phyloP scores from a whole-genome alignment of 2,797 vertebrate genomes.

The Enteromius thamalakanensis region DNA sequence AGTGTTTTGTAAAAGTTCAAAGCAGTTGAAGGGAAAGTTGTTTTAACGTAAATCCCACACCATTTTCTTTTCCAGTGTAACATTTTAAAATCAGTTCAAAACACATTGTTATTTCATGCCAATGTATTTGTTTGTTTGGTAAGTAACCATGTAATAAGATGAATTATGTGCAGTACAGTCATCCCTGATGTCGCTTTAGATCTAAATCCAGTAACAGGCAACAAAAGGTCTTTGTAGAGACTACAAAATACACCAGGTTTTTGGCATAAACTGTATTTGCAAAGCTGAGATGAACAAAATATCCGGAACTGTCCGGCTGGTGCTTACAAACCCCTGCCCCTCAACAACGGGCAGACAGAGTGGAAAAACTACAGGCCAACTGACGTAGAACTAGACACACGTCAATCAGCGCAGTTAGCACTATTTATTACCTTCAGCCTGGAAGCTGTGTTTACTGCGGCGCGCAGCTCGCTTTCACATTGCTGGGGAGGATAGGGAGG shows the following conservation, averaged over 20 bases:
- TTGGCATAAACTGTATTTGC: conserved; percentile 23
- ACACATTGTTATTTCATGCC: not conserved
- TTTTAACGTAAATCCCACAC: not conserved
- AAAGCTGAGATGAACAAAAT: conserved; percentile 23
- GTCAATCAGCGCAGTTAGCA: conserved; percentile 70
- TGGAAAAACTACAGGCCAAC: conserved; percentile 63
- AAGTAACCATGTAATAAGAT: not conserved
- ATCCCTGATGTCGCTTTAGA: conserved; percentile 1
- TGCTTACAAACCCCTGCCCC: conserved; percentile 52
- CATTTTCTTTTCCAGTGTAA: not conserved
- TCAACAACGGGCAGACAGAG: conserved; percentile 62
- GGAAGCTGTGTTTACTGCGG: conserved; percentile 49
- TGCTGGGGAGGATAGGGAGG: conserved; percentile 56
- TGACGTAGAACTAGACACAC: conserved; percentile 51
- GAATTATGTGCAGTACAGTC: not conserved
- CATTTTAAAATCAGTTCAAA: conserved; percentile 2
- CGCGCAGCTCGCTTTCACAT: conserved; percentile 54
- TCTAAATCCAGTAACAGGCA: conserved; percentile 16
- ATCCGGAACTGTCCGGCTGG: conserved; percentile 59
- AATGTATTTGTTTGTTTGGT: not conserved
- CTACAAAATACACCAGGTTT: conserved; percentile 27
- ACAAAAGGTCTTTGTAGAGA: conserved; percentile 18
- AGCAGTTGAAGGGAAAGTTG: not conserved
- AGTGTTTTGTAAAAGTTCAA: no score
- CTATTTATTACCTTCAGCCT: conserved; percentile 73